Percentiles rank a stretch among this genome's conserved stretches.
phyloP scores from a whole-genome alignment of 2,113 vertebrate genomes.

The Polypterus senegalus region DNA sequence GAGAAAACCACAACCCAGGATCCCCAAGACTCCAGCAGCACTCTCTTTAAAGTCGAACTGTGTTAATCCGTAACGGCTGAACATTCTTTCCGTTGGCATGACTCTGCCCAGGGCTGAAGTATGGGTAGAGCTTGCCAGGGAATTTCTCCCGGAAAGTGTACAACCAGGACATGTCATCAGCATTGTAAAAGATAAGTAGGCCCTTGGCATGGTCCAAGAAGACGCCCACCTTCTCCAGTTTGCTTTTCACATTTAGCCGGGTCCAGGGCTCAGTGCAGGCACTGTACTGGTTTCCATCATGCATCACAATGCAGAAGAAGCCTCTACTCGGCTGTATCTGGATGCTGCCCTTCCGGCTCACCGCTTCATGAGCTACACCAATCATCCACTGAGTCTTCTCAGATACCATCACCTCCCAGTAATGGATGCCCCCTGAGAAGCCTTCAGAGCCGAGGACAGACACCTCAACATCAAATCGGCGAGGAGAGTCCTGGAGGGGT shows the following conservation, averaged over 20 bases:
- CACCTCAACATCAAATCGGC: slow-evolving; percentile 92
- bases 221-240: slow-evolving; percentile 92
- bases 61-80: slow-evolving; percentile 89
- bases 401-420: slow-evolving; percentile 96
- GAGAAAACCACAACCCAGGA: too few species aligned
- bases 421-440: slow-evolving; percentile 73
- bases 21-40: not conserved
- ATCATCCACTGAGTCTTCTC: slow-evolving; percentile 99
- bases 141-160: slow-evolving; percentile 93
- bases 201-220: slow-evolving; percentile 91
- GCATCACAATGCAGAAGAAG: slow-evolving; percentile 98
- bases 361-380: slow-evolving; percentile 78
- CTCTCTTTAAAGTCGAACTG: slow-evolving; percentile 69
- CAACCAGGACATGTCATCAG: slow-evolving; percentile 97
- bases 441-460: slow-evolving; percentile 83
- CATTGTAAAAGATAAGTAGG: slow-evolving; percentile 94
- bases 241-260: slow-evolving; percentile 86
- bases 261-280: slow-evolving; percentile 98
- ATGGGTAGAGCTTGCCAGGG: slow-evolving; percentile 76
- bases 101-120: slow-evolving; percentile 94
- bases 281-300: slow-evolving; percentile 95
- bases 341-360: slow-evolving; percentile 90
- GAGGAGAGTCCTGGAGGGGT: slow-evolving; percentile 87
- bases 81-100: slow-evolving; percentile 96
- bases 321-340: slow-evolving; percentile 89